Base-by-base conservation (phyloP, 2,888 invertebrate genomes). In the Steinernema carpocapsae region DNA sequence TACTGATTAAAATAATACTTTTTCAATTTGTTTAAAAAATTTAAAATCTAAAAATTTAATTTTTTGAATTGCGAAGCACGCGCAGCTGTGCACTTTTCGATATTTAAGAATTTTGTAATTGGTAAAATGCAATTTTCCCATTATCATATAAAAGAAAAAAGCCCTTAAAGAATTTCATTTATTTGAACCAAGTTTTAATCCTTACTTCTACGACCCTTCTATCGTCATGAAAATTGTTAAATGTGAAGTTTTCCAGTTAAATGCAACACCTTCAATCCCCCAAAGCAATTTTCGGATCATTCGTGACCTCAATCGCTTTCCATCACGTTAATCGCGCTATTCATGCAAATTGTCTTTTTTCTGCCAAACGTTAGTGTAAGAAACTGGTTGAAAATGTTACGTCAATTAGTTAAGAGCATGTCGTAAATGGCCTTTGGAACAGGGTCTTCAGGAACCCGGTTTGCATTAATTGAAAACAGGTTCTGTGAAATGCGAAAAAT, bases 401-500 rank as follows among this genome's bases (percentile, higher is more conserved):
- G 22, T 52, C 52, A 12, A 52, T 12, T 52, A 24, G 24, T 12
- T 52, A 19, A 52, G 22, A 52, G 19, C 24, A 22, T 24, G 12
- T 52, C 22, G 1, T 24, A 7, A 10, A 12, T 2, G 19, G 19
- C 12, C 52, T 52, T 24, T 14, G 24, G 52, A 52, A 52, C 52
- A 52, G 52, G 52, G 52, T 52, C 24, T 52, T 24, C 52, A n/a
- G 4, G 24, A 52, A 52, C 52, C 22, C 12, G 52, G 22, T n/a
- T 12, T 10, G 52, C 3, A 37, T 37, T 37, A 37, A 7, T 52
- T 52, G 19, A 10, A 24, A 52, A 52, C 52, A 12, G 52, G 52
- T 52, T 52, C 52, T 14, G 2, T 3, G 3, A 14, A 17, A 22
- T 52, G 52, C 24, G 52, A 22, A 52, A 52, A 52, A 24, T 24